phyloP scores from a whole-genome alignment of 2,113 vertebrate genomes.

The Strigops habroptila region DNA sequence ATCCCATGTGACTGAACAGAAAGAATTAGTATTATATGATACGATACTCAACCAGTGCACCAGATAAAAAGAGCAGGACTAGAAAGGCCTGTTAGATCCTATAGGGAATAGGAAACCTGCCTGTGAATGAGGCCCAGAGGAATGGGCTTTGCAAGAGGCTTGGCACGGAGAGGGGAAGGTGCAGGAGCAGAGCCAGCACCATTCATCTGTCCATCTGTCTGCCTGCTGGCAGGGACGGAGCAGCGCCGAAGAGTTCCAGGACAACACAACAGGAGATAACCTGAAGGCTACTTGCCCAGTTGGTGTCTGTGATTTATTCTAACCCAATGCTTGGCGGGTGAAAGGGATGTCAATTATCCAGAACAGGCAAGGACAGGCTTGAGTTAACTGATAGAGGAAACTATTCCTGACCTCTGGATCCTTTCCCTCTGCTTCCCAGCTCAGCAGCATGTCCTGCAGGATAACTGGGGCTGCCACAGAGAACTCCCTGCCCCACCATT shows the following conservation, averaged over 20 bases:
- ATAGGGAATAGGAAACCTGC: background rate
- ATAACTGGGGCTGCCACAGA: background rate
- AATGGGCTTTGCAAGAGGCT: rapidly evolving
- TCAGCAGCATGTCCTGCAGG: background rate
- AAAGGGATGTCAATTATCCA: background rate
- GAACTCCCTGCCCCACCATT: background rate
- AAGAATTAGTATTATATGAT: background rate
- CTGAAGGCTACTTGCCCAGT: background rate
- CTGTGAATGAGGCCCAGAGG: background rate
- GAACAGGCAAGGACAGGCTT: background rate
- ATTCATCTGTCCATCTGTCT: background rate
- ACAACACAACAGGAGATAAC: background rate
- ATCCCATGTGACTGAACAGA: background rate
- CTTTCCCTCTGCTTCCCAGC: background rate
- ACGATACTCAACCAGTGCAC: rapidly evolving
- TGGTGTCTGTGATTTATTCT: background rate
- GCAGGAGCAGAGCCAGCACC: background rate
- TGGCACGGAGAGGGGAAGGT: background rate
- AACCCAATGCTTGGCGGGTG: background rate
- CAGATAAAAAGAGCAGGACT: background rate
- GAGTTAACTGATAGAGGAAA: background rate
- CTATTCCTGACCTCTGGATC: too few species aligned
- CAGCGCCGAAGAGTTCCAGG: background rate
- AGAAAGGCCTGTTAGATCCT: background rate
- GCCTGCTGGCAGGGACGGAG: rapidly evolving